Base-by-base conservation (phyloP, 2,888 invertebrate species). In the Torymus texanus region DNA sequence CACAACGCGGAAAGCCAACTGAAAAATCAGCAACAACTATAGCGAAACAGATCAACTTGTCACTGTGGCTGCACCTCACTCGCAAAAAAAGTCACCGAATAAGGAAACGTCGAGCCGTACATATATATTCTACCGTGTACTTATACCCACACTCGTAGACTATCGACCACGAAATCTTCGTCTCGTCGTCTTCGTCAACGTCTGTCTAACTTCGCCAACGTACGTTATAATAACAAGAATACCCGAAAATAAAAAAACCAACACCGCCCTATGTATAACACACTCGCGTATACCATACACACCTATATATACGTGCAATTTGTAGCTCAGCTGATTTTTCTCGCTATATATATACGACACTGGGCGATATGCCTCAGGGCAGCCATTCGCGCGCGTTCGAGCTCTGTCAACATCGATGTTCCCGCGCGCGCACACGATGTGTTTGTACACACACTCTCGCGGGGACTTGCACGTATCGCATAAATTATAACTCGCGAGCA, bases 381-480 rank as follows among this genome's bases (percentile, higher is more conserved):
- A 29, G 2, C 16, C 14, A 10, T 2, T 1, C 21, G 21, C 21
- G 21, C 21, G 21, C 21, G 21, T 21, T 21, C 14, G 16, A 59
- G 14, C 65, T 79, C 79, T 79, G 79, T 79, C 79, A 79, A 71
- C 79, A 79, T 79, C 75, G 79, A 75, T 75, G 79, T 79, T 71
- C 50, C 67, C 68, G 67, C 72, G 50, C 41, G n/a, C 21, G 12
- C 12, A 12, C 5, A 51, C 24, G 10, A n/a, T 24, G 5, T 14
- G 24, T 10, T n/a, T 55, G 21, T 53, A 55, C 8, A 67, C 8
- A 67, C 3, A 63, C n/a, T 21, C 16, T 21, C 51, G 59, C 62
- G 13, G 21, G 59, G 58, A 56, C 63, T 59, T 58, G 50, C 76
- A 63, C 73, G 76, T 76, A 63, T 63, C 41, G 80, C 74, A 81